These are phyloP conservation scores for Heliconius aoede DNA, from an alignment of 2,888 invertebrate genomes.

Conservation along the genomic window DNA sequence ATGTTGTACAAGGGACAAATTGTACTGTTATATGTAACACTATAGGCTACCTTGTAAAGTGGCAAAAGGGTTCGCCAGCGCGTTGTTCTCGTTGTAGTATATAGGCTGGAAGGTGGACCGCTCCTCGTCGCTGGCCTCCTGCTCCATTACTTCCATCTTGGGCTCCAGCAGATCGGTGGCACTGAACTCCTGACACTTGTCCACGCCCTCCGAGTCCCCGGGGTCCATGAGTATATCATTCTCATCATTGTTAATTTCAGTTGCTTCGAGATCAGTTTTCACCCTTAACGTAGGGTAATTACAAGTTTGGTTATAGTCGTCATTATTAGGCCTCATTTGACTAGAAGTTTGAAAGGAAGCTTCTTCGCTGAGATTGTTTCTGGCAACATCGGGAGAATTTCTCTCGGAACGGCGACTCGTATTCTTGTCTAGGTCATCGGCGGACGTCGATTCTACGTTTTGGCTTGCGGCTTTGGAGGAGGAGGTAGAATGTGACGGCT, in stretches of 20 bases:
- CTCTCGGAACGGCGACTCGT: constrained; percentile 76
- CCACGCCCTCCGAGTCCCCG: constrained; percentile 72
- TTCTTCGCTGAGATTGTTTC: constrained; percentile 83
- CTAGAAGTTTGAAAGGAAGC: constrained; percentile 83
- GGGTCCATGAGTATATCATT: constrained; percentile 78
- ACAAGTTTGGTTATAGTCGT: constrained; percentile 81
- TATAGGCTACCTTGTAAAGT: constrained; percentile 68
- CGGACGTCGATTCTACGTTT: constrained; percentile 78
- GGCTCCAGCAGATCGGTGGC: constrained; percentile 84
- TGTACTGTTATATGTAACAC: background rate
- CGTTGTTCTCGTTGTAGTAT: constrained; percentile 75
- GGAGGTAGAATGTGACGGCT: constrained; percentile 81
- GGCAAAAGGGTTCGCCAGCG: constrained; percentile 80
- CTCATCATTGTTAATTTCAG: constrained; percentile 80
- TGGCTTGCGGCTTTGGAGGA: constrained; percentile 84
- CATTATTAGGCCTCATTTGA: constrained; percentile 84
- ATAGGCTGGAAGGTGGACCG: constrained; percentile 74
- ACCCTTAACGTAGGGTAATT: constrained; percentile 79
- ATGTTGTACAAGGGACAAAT: background rate
- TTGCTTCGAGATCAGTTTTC: constrained; percentile 83
- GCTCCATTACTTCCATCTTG: constrained; percentile 89
- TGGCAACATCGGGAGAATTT: constrained; percentile 83
- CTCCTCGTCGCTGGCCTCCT: constrained; percentile 87
- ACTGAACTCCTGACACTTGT: constrained; percentile 76
- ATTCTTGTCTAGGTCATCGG: constrained; percentile 77